Base-by-base conservation (phyloP, 2,113 vertebrate species). In the Malurus elegans region DNA sequence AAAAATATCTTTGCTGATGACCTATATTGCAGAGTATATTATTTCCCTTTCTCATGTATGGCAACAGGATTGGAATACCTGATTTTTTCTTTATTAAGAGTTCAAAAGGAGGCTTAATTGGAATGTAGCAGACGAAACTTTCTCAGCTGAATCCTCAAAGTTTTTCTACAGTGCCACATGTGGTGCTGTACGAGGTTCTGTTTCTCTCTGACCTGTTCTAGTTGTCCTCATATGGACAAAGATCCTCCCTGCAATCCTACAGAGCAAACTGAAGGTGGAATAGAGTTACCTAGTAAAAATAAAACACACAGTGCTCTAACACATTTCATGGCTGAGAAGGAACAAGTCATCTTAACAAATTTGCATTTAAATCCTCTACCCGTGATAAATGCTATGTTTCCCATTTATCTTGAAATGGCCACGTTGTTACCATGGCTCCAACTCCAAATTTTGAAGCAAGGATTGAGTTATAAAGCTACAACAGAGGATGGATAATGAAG, bases 1-100 rank as follows among this genome's bases (percentile, higher is more conserved):
- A 92, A 93, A 97, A 94, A 94, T 83, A 83, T 76, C 92, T 92
- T 42, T 50, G 58, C 38, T 73, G 74, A 88, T 94, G 90, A 86
- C 85, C 88, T 90, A 86, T 79, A 88, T 90, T 79, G 62, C 62
- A 61, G 54, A 85, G 54, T 65, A 62, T 54, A 79, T 60, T 57
- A 60, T 90, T 85, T 19, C 65, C 90, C n/a, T 82, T 61, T 66
- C 75, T 64, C 50, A 21, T 54, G 38, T 88, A 42, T 66, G 29
- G 56, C 66, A 82, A 92, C 71, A 92, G 18, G 45, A 79, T 47
- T 82, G 23, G 86, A 92, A 92, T 79, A 85, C 15, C 42, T 94
- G 58, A 75, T 92, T 94, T 96, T 65, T 76, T 76, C 71, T 79
- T 87, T 65, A 82, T 79, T 94, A 79, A 66, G 71, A 86, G 91